Percentiles rank a stretch among this genome's conserved stretches.
Conservation (phyloP, 2,797 vertebrate species). For the Balearica regulorum region DNA sequence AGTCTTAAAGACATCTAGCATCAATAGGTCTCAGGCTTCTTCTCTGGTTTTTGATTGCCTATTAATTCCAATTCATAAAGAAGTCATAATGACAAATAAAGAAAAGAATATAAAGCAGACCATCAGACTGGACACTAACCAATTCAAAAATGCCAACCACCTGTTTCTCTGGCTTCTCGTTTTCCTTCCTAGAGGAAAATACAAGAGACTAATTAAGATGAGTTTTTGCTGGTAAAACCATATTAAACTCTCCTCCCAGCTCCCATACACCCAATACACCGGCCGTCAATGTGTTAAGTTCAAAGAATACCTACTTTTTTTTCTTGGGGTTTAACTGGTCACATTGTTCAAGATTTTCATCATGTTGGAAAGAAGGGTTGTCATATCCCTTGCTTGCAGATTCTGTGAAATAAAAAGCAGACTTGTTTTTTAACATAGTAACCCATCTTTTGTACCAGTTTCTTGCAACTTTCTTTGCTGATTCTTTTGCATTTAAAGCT, state of each 20-base stretch:
- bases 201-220: background rate
- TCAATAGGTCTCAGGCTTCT: background rate
- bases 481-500: background rate
- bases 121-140: conserved; percentile 53
- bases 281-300: background rate
- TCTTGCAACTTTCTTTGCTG: background rate
- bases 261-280: too few species aligned
- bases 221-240: background rate
- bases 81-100: background rate
- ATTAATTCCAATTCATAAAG: background rate
- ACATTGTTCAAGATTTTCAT: conserved; percentile 47
- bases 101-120: background rate
- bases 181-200: conserved; percentile 47
- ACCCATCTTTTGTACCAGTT: background rate
- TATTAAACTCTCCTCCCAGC: background rate
- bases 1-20: background rate
- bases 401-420: conserved; percentile 1
- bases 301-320: conserved; percentile 26
- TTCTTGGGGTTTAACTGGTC: background rate
- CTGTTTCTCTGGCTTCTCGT: conserved; percentile 32
- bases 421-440: background rate
- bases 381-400: background rate
- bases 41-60: background rate
- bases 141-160: conserved; percentile 71
- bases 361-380: conserved; percentile 49